These are phyloP conservation scores for Melinopterus prodromus DNA, from an alignment of 2,888 invertebrate genomes.

Conservation along the genomic window DNA sequence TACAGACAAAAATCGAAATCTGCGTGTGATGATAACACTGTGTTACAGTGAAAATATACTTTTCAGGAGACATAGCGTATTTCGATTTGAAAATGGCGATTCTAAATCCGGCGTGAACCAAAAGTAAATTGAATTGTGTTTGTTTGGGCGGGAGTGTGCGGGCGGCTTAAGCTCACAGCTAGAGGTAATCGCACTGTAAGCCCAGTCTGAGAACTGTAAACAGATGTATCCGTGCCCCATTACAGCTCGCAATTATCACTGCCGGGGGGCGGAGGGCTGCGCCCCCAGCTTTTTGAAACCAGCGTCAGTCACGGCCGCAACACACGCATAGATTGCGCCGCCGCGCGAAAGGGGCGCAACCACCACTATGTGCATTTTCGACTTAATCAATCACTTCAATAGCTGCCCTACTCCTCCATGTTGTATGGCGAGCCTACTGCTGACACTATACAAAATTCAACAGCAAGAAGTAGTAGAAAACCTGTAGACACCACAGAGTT, in stretches of 20 bases:
- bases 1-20: neutral
- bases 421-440: no score
- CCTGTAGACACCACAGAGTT: no score
- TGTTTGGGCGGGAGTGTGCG: conserved; percentile 36
- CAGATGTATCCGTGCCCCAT: conserved; percentile 50
- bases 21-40: no score
- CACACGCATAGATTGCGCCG: conserved; percentile 5
- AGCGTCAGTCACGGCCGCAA: neutral
- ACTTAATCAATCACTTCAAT: no score
- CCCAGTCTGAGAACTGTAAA: conserved; percentile 51
- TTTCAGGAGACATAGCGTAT: no score
- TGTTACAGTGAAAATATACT: no score
- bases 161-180: conserved; percentile 37
- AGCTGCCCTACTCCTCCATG: no score
- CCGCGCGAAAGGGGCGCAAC: no score
- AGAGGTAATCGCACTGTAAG: conserved; percentile 49
- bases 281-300: conserved; percentile 45
- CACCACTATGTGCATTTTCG: no score
- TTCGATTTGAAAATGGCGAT: conserved; percentile 24
- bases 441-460: no score
- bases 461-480: no score
- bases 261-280: conserved; percentile 41
- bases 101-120: conserved; percentile 34
- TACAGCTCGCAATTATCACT: conserved; percentile 50
- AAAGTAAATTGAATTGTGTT: conserved; percentile 42